Conservation (phyloP, 1,140 invertebrate genomes). For the Choristoneura fumiferana region DNA sequence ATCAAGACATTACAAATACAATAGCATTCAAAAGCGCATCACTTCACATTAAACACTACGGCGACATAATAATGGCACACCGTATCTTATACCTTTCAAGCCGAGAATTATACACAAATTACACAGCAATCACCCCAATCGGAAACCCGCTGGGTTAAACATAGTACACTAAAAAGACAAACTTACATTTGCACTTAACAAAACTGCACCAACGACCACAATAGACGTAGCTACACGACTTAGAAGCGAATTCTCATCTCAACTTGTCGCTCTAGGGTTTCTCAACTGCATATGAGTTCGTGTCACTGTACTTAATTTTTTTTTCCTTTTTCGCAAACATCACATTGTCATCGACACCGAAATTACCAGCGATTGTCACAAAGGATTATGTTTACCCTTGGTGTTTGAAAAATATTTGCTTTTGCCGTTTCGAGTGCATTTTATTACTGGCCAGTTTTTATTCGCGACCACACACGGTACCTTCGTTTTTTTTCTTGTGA, state of each 20-base stretch:
- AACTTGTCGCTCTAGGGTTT: not conserved
- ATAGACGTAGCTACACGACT: not conserved
- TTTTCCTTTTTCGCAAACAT: constrained; percentile 42
- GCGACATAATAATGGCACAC: constrained; percentile 56
- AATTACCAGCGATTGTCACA: constrained; percentile 64
- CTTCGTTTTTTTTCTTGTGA: constrained; percentile 35
- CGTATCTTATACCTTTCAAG: constrained; percentile 37
- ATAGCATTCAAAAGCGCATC: constrained; percentile 18
- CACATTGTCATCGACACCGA: constrained; percentile 66
- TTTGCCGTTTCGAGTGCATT: constrained; percentile 53
- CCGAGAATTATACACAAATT: constrained; percentile 60
- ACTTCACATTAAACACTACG: constrained; percentile 35
- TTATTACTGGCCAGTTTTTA: constrained; percentile 54
- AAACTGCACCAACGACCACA: not conserved
- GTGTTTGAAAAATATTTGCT: constrained; percentile 73
- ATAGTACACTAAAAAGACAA: constrained; percentile 32
- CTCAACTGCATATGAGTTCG: not conserved
- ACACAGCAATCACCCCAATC: constrained; percentile 56
- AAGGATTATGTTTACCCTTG: constrained; percentile 52
- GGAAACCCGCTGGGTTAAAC: constrained; percentile 60
- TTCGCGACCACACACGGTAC: constrained; percentile 64
- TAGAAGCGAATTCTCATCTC: constrained; percentile 1
- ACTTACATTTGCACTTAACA: not conserved
- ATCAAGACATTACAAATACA: constrained; percentile 19
- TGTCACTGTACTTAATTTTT: constrained; percentile 26